These are phyloP conservation scores for Bombus haemorrhoidalis DNA, from an alignment of 1,140 invertebrate species.

Conservation along the genomic window DNA sequence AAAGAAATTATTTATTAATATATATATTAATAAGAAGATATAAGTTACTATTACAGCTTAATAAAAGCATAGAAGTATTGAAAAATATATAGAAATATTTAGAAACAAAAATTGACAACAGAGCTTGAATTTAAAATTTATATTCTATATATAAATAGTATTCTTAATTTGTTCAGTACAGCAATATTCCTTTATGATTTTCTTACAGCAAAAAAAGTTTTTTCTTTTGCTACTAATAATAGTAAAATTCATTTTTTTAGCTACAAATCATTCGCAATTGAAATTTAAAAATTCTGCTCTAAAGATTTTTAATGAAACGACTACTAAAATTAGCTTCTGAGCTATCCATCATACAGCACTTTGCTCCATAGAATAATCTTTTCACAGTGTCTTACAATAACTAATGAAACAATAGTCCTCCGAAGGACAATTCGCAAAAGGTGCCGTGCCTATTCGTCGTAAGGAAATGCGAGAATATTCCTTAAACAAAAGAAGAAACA, in stretches of 20 bases:
- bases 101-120: not conserved
- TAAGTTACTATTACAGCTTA: no score
- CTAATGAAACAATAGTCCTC: slow-evolving; percentile 36
- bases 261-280: not conserved
- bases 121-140: not conserved
- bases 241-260: no score
- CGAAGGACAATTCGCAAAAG: slow-evolving; percentile 59
- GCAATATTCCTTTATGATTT: not conserved
- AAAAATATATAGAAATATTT: no score
- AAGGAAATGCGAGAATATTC: slow-evolving; percentile 51
- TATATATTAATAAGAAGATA: not conserved
- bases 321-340: not conserved
- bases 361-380: slow-evolving; percentile 2
- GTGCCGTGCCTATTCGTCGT: slow-evolving; percentile 75
- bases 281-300: not conserved
- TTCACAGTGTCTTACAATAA: slow-evolving; percentile 27
- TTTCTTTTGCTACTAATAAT: no score
- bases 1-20: not conserved
- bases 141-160: not conserved
- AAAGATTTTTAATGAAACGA: not conserved
- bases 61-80: no score
- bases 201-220: not conserved
- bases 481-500: slow-evolving; percentile 53
- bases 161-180: not conserved
- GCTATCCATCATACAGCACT: slow-evolving; percentile 15